phyloP scores from a whole-genome alignment of 2,113 vertebrate genomes.

The Penelope pileata region DNA sequence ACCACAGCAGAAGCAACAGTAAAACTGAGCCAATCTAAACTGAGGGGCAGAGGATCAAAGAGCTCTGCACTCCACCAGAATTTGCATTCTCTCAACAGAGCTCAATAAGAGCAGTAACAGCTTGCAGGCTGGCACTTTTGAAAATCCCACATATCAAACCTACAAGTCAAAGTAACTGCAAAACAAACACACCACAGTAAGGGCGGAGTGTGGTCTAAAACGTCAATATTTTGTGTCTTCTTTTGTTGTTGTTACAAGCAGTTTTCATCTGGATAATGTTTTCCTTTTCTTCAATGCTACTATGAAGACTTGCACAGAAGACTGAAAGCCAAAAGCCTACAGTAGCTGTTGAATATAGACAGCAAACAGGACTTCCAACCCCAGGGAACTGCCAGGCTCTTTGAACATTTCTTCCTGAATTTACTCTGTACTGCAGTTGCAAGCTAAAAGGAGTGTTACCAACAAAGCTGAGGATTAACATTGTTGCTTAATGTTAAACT shows the following conservation, averaged over 20 bases:
- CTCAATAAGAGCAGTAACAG: not conserved
- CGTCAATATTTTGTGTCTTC: not conserved
- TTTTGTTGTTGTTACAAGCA: not conserved
- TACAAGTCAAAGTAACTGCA: not conserved
- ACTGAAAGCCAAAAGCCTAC: not conserved
- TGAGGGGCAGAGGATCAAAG: not conserved
- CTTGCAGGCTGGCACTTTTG: not conserved
- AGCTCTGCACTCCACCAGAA: not conserved
- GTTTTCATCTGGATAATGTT: not conserved
- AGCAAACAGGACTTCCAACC: slow-evolving; percentile 4
- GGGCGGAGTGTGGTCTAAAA: not conserved
- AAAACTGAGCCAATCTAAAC: not conserved
- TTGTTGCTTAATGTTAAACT: not conserved
- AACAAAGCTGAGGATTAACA: not conserved
- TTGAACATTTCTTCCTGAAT: not conserved
- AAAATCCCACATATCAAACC: not conserved
- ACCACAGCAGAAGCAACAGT: not conserved
- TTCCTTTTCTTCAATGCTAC: not conserved
- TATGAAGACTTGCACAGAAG: not conserved
- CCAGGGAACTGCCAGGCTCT: not conserved
- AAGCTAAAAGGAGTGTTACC: not conserved
- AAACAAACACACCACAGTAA: not conserved
- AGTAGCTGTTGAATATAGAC: not conserved
- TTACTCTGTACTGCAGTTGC: not conserved
- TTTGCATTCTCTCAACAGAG: not conserved